Base-by-base conservation (phyloP, 2,797 vertebrate genomes). In the Champsocephalus esox region DNA sequence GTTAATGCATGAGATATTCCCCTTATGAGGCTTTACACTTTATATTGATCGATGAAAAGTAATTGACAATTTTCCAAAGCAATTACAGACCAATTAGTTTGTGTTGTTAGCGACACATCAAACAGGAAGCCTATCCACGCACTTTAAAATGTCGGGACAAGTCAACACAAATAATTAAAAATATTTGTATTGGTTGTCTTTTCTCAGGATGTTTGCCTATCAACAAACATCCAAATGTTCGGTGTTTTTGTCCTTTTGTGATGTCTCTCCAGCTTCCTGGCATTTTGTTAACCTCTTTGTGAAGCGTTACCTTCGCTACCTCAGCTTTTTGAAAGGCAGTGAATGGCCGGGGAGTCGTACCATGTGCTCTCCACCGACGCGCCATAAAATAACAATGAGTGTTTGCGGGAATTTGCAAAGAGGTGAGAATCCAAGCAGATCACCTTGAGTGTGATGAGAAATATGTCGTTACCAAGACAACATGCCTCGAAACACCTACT, bases 381-480 rank as follows among this genome's bases (percentile, higher is more conserved):
- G 38, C 49, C 46, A 41, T 61, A 41, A 71, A 70, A 65, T 28
- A 78, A 82, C 61, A 71, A 72, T 56, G 44, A 72, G 16, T 43
- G 75, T 83, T 73, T 81, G 54, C 64, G 52, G 76, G 50, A 63
- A 14, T 19, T 60, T 54, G 67, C 24, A 3, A 55, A 79, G 54
- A 70, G 38, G 67, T 70, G 81, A 62, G 80, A 81, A 69, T 38
- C 41, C 41, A 21, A 79, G 52, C 50, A 7, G 24, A 63, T 89
- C 79, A 88, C 79, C 82, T 89, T 73, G 68, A 84, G 61, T 73
- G 65, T 72, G 78, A 75, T 9, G 44, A 44, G 57, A 90, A 80
- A 56, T 66, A 66, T 88, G 66, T 68, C 3, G 88, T 90, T 84
- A 63, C 87, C 84, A 82, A 75, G 85, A 85, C 90, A 85, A 89